A percentile compares a stretch with the other conserved stretches of the same genome.
Evolutionary conservation across 2,113 vertebrate genomes (phyloP).

Genomic region (Elgaria multicarinata): DNA sequence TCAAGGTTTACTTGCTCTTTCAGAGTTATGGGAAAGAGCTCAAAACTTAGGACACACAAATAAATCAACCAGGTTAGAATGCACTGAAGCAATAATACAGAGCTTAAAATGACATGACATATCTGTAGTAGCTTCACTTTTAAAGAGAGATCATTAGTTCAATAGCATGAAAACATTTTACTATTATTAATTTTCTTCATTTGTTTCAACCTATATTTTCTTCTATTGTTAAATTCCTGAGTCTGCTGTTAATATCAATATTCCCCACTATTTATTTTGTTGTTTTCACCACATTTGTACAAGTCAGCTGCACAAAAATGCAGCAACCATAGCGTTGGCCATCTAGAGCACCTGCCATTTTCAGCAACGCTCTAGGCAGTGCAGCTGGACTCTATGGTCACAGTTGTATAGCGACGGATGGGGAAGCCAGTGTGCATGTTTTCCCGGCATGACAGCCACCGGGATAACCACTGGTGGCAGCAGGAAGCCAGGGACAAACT

Average conservation of each 20-base stretch:
- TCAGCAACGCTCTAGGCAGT: too few relatives aligned
- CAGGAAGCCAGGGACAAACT: too few relatives aligned
- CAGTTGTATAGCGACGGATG: too few relatives aligned
- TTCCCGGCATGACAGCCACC: too few relatives aligned
- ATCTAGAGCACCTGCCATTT: too few relatives aligned
- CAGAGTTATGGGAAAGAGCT: constrained; percentile 30
- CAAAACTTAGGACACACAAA: constrained; percentile 25
- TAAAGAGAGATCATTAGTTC: constrained; percentile 37
- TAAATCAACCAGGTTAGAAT: constrained; percentile 42
- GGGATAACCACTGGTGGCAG: too few relatives aligned
- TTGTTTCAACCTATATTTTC: neutral
- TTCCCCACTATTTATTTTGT: neutral
- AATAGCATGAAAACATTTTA: neutral
- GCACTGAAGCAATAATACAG: constrained; percentile 63
- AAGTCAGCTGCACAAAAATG: too few relatives aligned
- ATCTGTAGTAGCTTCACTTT: constrained; percentile 34
- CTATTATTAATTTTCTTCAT: neutral
- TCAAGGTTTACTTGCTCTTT: neutral
- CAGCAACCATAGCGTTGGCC: too few relatives aligned
- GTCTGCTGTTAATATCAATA: neutral
- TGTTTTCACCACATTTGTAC: neutral
- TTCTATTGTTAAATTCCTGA: neutral
- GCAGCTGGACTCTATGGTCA: too few relatives aligned
- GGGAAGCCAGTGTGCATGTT: too few relatives aligned
- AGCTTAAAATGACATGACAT: constrained; percentile 46